A percentile compares a stretch with the other conserved stretches of the same genome.
Conservation (phyloP, 2,113 vertebrate genomes). For the Felis catus region DNA sequence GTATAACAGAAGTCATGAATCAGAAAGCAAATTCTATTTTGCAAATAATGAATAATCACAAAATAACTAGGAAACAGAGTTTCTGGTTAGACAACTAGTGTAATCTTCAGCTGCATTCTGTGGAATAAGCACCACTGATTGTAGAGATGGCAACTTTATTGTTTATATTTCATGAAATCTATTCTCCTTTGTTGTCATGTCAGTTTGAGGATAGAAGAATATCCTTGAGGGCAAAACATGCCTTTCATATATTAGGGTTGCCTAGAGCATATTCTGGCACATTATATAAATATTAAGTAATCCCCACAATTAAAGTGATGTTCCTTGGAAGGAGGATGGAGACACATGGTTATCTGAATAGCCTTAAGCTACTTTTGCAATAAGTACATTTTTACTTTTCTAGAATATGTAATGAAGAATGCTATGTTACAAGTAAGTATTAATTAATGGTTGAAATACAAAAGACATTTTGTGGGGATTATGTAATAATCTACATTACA, state of each 20-base stretch:
- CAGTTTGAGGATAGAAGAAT: neutral
- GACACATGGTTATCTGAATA: constrained; percentile 18
- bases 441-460: constrained; percentile 75
- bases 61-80: neutral
- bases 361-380: constrained; percentile 49
- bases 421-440: constrained; percentile 67
- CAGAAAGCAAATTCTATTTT: neutral
- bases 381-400: constrained; percentile 68
- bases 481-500: constrained; percentile 67
- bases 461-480: constrained; percentile 59
- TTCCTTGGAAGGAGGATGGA: constrained; percentile 41
- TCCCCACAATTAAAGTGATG: neutral
- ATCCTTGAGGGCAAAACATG: constrained; percentile 23
- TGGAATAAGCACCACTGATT: neutral
- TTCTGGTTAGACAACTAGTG: neutral
- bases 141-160: neutral
- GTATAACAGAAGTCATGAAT: neutral
- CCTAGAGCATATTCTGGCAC: constrained; percentile 11
- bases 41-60: neutral
- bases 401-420: constrained; percentile 65
- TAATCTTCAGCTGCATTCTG: neutral
- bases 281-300: constrained; percentile 60
- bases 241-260: constrained; percentile 27
- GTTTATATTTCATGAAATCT: constrained; percentile 21
- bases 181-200: constrained; percentile 37